phyloP scores from a whole-genome alignment of 2,797 vertebrate genomes.

The Siniperca obscura region DNA sequence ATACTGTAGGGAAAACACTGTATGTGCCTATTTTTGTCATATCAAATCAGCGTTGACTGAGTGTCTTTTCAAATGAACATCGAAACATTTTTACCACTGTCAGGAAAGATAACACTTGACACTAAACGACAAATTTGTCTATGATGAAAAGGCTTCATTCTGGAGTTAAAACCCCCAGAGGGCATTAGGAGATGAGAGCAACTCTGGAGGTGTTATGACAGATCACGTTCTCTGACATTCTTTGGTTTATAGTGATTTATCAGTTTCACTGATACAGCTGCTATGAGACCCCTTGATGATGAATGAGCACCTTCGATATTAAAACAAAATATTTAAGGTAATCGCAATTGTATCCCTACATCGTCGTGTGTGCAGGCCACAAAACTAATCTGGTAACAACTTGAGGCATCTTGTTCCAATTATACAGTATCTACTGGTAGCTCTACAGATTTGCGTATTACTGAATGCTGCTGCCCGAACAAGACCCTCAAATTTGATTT shows the following conservation, averaged over 20 bases:
- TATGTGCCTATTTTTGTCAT: too few species aligned
- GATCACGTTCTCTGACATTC: conserved; percentile 15
- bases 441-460: not conserved
- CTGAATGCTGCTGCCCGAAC: not conserved
- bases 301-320: not conserved
- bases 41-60: too few species aligned
- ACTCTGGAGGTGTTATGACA: not conserved
- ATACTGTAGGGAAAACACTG: conserved; percentile 17
- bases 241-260: conserved; percentile 24
- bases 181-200: not conserved
- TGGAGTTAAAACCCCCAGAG: not conserved
- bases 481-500: not conserved
- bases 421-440: not conserved
- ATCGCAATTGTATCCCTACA: too few species aligned
- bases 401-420: not conserved
- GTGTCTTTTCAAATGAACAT: too few species aligned
- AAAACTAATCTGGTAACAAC: too few species aligned
- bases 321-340: too few species aligned
- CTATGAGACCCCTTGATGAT: not conserved
- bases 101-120: not conserved
- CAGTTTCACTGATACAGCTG: not conserved
- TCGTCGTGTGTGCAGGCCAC: too few species aligned
- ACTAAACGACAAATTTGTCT: not conserved
- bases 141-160: not conserved
- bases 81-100: not conserved